Conservation (phyloP, 2,113 vertebrate species). For the Motacilla alba region DNA sequence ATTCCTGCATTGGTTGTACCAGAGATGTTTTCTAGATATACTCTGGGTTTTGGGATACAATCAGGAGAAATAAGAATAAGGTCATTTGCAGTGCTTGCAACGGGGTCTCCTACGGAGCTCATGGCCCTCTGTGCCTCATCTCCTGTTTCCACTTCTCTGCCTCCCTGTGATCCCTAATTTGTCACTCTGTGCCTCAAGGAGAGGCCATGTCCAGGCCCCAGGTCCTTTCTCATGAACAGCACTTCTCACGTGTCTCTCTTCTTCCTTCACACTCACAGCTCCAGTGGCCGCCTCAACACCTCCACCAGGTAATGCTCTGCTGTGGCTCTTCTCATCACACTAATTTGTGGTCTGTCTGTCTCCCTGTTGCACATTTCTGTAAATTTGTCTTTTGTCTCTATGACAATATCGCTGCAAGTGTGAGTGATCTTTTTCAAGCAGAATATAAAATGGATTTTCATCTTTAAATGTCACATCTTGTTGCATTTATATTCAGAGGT, state of each 20-base stretch:
- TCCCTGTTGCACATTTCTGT: accelerated
- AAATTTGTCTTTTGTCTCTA: background rate
- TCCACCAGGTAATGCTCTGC: background rate
- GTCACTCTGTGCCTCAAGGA: accelerated
- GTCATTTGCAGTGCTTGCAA: accelerated
- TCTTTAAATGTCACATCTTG: background rate
- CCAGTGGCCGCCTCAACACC: accelerated
- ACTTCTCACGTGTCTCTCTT: background rate
- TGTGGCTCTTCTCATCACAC: background rate
- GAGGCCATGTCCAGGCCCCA: accelerated
- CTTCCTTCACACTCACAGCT: background rate
- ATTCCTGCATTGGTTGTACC: accelerated
- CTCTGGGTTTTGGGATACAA: background rate
- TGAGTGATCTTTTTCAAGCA: background rate
- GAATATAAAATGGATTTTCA: background rate
- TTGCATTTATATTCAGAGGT: background rate
- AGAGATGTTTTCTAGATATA: accelerated
- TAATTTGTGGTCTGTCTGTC: background rate
- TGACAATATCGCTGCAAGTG: background rate
- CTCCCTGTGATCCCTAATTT: accelerated
- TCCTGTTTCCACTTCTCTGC: accelerated
- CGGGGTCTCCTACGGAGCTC: accelerated
- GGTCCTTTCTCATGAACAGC: background rate
- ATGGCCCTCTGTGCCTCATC: accelerated
- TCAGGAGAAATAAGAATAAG: no score